Percentiles rank a stretch among this genome's conserved stretches.
These are phyloP conservation scores for Lepidostoma basale DNA, from an alignment of 1,140 invertebrate genomes.

Conservation along the genomic window DNA sequence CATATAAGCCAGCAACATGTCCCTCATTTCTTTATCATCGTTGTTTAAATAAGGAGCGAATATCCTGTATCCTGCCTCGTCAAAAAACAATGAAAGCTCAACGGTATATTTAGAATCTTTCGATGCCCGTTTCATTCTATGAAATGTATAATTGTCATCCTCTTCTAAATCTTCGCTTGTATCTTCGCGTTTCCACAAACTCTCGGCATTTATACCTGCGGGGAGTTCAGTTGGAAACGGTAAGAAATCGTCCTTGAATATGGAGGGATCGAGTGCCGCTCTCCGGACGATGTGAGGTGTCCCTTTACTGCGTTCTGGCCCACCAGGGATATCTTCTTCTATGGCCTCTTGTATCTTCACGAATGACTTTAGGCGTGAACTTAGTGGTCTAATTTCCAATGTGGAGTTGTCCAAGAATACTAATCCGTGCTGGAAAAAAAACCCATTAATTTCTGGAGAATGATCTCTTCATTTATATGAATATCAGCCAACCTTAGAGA, in stretches of 20 bases:
- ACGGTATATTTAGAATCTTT: constrained; percentile 60
- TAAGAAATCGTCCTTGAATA: constrained; percentile 47
- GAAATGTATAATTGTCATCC: constrained; percentile 22
- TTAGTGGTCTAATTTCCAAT: constrained; percentile 69
- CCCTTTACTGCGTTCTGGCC: constrained; percentile 44
- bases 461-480: not conserved
- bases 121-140: constrained; percentile 49
- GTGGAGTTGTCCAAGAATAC: constrained; percentile 68
- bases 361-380: constrained; percentile 48
- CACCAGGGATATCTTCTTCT: constrained; percentile 34
- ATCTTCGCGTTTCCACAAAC: not conserved
- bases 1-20: constrained; percentile 76
- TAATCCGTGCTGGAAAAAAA: constrained; percentile 61
- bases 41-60: constrained; percentile 72
- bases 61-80: constrained; percentile 71
- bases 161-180: constrained; percentile 26
- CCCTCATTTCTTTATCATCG: constrained; percentile 67
- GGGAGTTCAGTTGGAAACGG: constrained; percentile 46
- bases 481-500: no score
- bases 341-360: constrained; percentile 48
- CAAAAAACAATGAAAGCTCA: constrained; percentile 76
- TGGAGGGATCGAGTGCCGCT: constrained; percentile 51
- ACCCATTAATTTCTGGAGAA: not conserved
- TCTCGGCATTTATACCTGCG: not conserved
- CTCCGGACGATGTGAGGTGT: constrained; percentile 64